Evolutionary conservation across 30 jellyfish, hydroid and myxozoan species (phyloP).

Genomic region (Sanderia malayensis): DNA sequence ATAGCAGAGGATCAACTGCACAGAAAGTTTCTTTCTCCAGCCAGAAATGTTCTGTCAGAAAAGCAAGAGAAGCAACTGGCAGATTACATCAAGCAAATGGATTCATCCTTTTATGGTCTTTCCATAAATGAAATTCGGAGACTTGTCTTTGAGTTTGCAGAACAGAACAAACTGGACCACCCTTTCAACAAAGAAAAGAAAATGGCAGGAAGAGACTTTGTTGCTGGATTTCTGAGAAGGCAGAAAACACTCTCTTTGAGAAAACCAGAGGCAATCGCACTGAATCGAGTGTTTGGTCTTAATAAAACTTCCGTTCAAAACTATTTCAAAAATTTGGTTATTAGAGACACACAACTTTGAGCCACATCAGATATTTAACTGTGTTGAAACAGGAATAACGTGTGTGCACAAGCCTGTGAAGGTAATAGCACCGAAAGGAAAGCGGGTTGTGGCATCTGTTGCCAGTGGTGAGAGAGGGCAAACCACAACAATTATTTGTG

Average conservation of each 20-base stretch:
- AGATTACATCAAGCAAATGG: slow-evolving; percentile 27
- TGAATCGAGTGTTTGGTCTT: slow-evolving; percentile 56
- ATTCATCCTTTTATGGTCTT: slow-evolving; percentile 42
- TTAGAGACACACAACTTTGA: slow-evolving; percentile 32
- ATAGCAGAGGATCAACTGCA: not conserved
- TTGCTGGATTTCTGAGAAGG: slow-evolving; percentile 43
- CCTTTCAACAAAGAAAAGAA: not conserved
- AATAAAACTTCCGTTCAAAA: not conserved
- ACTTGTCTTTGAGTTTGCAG: slow-evolving; percentile 27
- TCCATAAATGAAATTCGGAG: slow-evolving; percentile 30
- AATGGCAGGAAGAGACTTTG: slow-evolving; percentile 28
- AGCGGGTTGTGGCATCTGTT: slow-evolving; percentile 49
- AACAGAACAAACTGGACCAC: not conserved
- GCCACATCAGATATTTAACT: slow-evolving; percentile 49
- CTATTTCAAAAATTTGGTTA: slow-evolving; percentile 23
- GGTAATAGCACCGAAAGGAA: slow-evolving; percentile 53
- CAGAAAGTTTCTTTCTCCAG: not conserved
- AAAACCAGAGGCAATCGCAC: slow-evolving; percentile 45
- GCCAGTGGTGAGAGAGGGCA: slow-evolving; percentile 65
- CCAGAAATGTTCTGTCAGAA: not conserved
- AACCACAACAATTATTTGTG: slow-evolving; percentile 29
- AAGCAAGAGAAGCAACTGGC: slow-evolving; percentile 9
- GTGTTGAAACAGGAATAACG: slow-evolving; percentile 62
- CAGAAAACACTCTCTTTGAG: slow-evolving; percentile 34
- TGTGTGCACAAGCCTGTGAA: slow-evolving; percentile 67